Conservation (phyloP, 2,888 invertebrate genomes). For the Rutpela maculata region DNA sequence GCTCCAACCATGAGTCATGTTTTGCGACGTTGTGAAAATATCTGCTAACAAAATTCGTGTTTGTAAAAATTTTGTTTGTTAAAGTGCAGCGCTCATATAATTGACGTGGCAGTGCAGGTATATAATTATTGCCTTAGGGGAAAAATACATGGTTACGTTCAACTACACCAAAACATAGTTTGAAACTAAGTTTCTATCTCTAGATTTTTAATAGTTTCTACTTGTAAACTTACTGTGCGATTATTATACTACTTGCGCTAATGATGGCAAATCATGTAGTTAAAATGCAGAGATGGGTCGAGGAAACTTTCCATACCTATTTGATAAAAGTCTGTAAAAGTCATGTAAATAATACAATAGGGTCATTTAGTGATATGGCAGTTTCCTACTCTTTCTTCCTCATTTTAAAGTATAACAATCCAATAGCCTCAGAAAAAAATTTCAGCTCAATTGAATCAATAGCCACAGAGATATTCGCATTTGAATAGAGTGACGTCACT, state of each 20-base stretch:
- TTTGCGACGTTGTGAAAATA: background rate
- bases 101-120: constrained; percentile 42
- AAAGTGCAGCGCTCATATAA: constrained; percentile 14
- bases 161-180: background rate
- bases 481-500: too few relatives aligned
- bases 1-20: too few relatives aligned
- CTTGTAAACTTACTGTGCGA: background rate
- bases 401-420: too few relatives aligned
- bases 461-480: too few relatives aligned
- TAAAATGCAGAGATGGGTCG: constrained; percentile 7
- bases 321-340: too few relatives aligned
- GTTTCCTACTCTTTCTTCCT: too few relatives aligned
- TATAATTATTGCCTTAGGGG: constrained; percentile 17
- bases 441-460: too few relatives aligned
- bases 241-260: background rate
- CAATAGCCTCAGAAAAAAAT: too few relatives aligned
- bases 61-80: background rate
- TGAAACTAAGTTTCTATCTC: background rate
- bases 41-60: background rate
- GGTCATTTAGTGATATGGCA: too few relatives aligned
- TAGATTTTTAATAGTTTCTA: background rate
- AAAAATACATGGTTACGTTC: background rate
- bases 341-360: too few relatives aligned
- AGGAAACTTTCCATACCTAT: too few relatives aligned
- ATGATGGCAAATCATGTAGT: constrained; percentile 1